These are phyloP conservation scores for Dicerorhinus sumatrensis DNA, from an alignment of 2,113 vertebrate genomes.

Conservation along the genomic window DNA sequence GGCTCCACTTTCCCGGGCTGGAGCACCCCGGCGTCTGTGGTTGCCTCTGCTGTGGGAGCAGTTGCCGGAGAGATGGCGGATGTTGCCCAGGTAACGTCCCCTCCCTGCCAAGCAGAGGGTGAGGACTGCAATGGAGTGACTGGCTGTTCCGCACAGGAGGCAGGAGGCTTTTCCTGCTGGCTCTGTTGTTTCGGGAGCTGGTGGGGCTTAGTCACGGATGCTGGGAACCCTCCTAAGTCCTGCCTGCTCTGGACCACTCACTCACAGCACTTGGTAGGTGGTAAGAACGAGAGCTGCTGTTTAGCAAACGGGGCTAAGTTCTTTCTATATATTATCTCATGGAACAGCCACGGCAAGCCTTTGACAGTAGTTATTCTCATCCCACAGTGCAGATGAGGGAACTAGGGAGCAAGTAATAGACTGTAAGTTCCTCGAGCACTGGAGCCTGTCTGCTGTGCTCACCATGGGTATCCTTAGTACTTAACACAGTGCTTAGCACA, in stretches of 20 bases:
- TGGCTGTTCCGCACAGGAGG: constrained; percentile 26
- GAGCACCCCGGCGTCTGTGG: background rate
- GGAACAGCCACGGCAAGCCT: background rate
- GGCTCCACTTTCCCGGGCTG: constrained; percentile 9
- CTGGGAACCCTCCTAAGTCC: background rate
- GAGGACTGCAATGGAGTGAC: constrained; percentile 40
- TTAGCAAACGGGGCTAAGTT: background rate
- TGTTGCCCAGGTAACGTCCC: constrained; percentile 80
- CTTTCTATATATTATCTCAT: rapidly evolving
- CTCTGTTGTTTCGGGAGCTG: background rate
- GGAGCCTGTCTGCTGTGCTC: background rate
- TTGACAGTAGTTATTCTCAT: background rate
- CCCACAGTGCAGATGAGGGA: background rate
- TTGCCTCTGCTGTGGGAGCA: constrained; percentile 50
- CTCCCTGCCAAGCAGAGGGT: constrained; percentile 54
- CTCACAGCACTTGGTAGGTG: constrained; percentile 38
- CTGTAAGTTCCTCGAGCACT: background rate
- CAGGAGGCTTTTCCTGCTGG: constrained; percentile 27
- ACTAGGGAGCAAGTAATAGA: background rate
- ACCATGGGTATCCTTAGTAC: rapidly evolving
- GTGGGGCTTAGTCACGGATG: background rate
- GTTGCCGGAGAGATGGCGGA: constrained; percentile 77
- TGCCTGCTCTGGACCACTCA: background rate
- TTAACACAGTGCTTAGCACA: background rate
- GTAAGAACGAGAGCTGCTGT: background rate